Percentiles rank a stretch among this genome's conserved stretches.
Conservation (phyloP, 1,140 invertebrate species). For the Drosophila triauraria region DNA sequence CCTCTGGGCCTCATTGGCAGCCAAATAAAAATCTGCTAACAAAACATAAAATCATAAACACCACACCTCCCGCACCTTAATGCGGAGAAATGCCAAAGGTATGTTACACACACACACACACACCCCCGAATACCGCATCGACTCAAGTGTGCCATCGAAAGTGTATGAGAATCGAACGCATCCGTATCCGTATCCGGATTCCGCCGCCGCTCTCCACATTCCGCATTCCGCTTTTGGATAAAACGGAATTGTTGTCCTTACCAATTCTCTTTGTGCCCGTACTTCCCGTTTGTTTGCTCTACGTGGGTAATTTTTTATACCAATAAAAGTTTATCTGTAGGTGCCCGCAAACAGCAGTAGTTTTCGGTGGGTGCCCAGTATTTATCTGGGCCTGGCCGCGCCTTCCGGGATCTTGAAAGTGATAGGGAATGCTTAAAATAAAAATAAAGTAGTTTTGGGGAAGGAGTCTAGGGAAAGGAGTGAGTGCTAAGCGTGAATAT, state of each 20-base stretch:
- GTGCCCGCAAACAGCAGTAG: conserved; percentile 15
- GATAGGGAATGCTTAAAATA: conserved; percentile 10
- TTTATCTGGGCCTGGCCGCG: conserved; percentile 38
- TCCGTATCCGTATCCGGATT: conserved; percentile 49
- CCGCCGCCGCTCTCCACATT: conserved; percentile 17
- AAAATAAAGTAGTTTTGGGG: conserved; percentile 17
- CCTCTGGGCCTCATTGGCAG: conserved; percentile 68
- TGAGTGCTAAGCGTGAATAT: not conserved
- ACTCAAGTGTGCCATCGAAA: conserved; percentile 75
- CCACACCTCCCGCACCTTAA: conserved; percentile 1
- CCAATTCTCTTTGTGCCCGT: conserved; percentile 20
- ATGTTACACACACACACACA: conserved; percentile 23
- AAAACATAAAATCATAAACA: conserved; percentile 47
- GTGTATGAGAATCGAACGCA: conserved; percentile 53
- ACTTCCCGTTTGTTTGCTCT: conserved; percentile 32
- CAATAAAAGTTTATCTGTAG: conserved; percentile 42
- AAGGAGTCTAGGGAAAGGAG: not conserved
- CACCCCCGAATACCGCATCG: conserved; percentile 24
- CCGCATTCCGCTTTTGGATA: conserved; percentile 17
- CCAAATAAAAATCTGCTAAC: conserved; percentile 41
- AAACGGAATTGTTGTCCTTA: conserved; percentile 31
- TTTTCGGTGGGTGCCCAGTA: conserved; percentile 8
- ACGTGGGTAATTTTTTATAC: conserved; percentile 56
- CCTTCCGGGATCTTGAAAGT: conserved; percentile 11
- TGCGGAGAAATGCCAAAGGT: conserved; percentile 48